Evolutionary conservation across 30 jellyfish, hydroid and myxozoan genomes (phyloP), one percentile per base, ranked within the genome.

Genomic region (Nemopilema nomurai): DNA sequence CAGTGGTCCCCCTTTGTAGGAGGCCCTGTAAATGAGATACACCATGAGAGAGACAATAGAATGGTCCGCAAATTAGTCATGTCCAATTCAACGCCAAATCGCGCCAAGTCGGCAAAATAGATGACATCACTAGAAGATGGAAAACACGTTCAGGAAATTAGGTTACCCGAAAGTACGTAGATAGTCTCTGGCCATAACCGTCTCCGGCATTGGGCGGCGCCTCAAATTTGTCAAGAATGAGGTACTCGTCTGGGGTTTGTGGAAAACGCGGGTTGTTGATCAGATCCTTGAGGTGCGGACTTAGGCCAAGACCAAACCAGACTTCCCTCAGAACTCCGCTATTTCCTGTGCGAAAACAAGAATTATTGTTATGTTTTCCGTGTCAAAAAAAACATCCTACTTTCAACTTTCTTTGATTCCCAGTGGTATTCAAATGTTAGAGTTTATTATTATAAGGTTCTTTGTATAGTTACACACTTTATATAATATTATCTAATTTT

Each of bases 201-300:
- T 95, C 99, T 1, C 97, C 99, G 3, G 97, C 99, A 73, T 95
- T 95, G 18, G 99, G 99, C 6, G 99, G 99, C 25, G 99, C 99
- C 70, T 95, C 99, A 72, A 95, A 95, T 65, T 86, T 95, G 66
- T 95, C 99, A 78, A 95, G 69, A 8, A 95, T 91, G 26, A 95
- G 78, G 41, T 89, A 95, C 71, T 95, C 99, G 66, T 95, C 99
- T 16, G 99, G 99, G 0, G 87, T 77, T 21, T 97, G 82, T 16
- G 99, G 99, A 64, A 89, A 95, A 23, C 99, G 92, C 50, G 97
- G 97, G 49, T 95, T 90, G 76, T 83, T 81, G 20, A 91, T 89
- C 27, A 95, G 94, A 24, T 69, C 73, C 17, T 85, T 71, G 62
- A 95, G 91, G 31, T 77, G 94, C 1, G 97, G 97, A 62, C 95